Percentiles rank a stretch among this genome's conserved stretches.
phyloP scores from a whole-genome alignment of 2,113 vertebrate genomes.

The Nesogale talazaci region DNA sequence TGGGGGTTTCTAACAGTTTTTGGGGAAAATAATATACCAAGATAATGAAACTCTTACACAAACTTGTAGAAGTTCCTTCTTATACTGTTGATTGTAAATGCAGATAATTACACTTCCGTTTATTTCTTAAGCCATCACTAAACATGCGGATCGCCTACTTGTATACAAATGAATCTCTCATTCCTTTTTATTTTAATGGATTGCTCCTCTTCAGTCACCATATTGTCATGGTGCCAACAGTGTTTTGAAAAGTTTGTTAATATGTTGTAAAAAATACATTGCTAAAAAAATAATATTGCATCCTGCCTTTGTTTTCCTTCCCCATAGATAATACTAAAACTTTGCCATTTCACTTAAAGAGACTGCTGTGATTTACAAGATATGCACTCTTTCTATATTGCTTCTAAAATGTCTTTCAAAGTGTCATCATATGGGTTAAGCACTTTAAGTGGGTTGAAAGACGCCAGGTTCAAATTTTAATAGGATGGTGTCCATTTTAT shows the following conservation, averaged over 20 bases:
- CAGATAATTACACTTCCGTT: not conserved
- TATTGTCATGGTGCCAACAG: conserved; percentile 30
- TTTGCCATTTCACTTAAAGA: not conserved
- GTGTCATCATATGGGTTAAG: not conserved
- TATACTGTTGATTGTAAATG: not conserved
- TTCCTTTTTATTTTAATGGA: conserved; percentile 21
- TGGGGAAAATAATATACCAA: too few relatives aligned
- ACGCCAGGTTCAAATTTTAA: not conserved
- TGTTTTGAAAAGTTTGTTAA: conserved; percentile 32
- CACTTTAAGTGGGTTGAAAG: not conserved
- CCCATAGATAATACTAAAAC: not conserved
- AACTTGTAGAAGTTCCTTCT: too few relatives aligned
- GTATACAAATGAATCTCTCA: not conserved
- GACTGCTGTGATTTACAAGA: not conserved
- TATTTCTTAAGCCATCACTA: conserved; percentile 32
- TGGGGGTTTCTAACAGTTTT: too few relatives aligned
- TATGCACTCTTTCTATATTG: not conserved
- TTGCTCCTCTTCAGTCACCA: not conserved
- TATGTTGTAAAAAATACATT: not conserved
- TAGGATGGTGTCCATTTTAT: not conserved
- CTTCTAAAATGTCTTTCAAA: not conserved
- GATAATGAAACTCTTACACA: too few relatives aligned
- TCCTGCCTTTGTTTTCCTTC: conserved; percentile 6
- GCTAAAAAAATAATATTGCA: conserved; percentile 32
- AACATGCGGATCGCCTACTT: not conserved